phyloP scores from a whole-genome alignment of 2,888 invertebrate genomes.

The Uloborus plumipes region DNA sequence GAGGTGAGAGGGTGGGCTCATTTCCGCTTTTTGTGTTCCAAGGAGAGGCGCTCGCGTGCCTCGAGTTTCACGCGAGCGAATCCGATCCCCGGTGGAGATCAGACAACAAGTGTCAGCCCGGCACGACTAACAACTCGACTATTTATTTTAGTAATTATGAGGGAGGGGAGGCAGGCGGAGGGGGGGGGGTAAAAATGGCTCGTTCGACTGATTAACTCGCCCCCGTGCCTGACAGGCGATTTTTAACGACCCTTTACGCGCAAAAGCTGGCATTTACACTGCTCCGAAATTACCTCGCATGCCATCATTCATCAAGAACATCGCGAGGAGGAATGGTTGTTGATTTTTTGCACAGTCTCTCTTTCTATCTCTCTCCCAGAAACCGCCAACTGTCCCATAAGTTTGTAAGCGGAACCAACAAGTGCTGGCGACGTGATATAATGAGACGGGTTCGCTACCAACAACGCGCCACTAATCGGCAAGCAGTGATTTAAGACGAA shows the following conservation, averaged over 20 bases:
- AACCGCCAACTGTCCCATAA: constrained; percentile 63
- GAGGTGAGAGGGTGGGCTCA: constrained; percentile 8
- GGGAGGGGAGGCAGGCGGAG: neutral
- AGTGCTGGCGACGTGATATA: constrained; percentile 60
- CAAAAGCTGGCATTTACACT: neutral
- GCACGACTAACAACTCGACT: constrained; percentile 40
- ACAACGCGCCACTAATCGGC: constrained; percentile 49
- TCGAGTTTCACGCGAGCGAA: constrained; percentile 22
- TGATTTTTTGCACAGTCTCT: constrained; percentile 7
- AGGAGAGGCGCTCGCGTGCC: constrained; percentile 3
- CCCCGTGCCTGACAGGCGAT: constrained; percentile 57
- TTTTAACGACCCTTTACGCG: constrained; percentile 51
- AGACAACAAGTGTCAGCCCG: constrained; percentile 51
- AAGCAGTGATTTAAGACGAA: constrained; percentile 52
- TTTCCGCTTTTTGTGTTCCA: constrained; percentile 18
- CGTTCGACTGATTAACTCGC: constrained; percentile 61
- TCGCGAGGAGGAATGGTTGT: constrained; percentile 7
- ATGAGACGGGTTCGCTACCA: constrained; percentile 42
- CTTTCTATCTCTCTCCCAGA: constrained; percentile 9
- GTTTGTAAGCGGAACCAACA: constrained; percentile 64
- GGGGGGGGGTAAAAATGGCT: constrained; percentile 53
- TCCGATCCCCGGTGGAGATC: constrained; percentile 25
- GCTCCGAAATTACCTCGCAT: constrained; percentile 46
- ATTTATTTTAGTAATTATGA: constrained; percentile 62
- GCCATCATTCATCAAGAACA: constrained; percentile 48